A percentile compares a stretch with the other conserved stretches of the same genome.
Conservation (phyloP, 1,140 invertebrate genomes). For the Hyphantria cunea region DNA sequence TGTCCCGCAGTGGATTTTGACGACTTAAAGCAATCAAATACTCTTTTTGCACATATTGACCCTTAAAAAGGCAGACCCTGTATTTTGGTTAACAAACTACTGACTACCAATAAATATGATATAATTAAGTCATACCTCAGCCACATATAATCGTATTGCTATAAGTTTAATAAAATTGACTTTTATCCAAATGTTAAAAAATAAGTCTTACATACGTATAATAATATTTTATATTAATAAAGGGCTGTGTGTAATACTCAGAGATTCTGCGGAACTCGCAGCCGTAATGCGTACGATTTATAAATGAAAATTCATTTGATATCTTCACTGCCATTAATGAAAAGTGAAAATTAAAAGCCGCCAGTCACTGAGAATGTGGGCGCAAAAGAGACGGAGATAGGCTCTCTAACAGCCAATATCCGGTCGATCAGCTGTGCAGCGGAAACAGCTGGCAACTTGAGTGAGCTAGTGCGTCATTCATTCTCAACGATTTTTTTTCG, state of each 20-base stretch:
- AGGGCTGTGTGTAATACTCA: not conserved
- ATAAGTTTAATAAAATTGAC: too few relatives aligned
- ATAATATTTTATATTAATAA: not conserved
- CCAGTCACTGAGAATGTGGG: conserved; percentile 31
- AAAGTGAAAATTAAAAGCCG: conserved; percentile 48
- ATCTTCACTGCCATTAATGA: conserved; percentile 33
- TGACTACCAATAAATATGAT: too few relatives aligned
- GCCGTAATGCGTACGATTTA: not conserved
- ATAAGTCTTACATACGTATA: not conserved
- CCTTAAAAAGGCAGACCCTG: too few relatives aligned
- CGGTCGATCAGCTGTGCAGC: conserved; percentile 55
- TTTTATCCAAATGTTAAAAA: too few relatives aligned
- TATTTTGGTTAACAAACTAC: too few relatives aligned
- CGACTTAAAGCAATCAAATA: too few relatives aligned
- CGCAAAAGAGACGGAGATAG: conserved; percentile 36
- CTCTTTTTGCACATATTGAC: too few relatives aligned
- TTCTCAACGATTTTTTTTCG: conserved; percentile 42
- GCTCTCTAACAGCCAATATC: conserved; percentile 58
- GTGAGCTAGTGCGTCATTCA: conserved; percentile 46
- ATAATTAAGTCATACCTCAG: too few relatives aligned
- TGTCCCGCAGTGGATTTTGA: too few relatives aligned
- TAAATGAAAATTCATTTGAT: conserved; percentile 11
- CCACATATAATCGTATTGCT: too few relatives aligned
- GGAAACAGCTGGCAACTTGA: conserved; percentile 56
- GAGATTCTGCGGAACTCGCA: not conserved